Percentiles rank a stretch among this genome's conserved stretches.
Evolutionary conservation across 2,113 vertebrate genomes (phyloP).

Genomic region (Corvus hawaiiensis): DNA sequence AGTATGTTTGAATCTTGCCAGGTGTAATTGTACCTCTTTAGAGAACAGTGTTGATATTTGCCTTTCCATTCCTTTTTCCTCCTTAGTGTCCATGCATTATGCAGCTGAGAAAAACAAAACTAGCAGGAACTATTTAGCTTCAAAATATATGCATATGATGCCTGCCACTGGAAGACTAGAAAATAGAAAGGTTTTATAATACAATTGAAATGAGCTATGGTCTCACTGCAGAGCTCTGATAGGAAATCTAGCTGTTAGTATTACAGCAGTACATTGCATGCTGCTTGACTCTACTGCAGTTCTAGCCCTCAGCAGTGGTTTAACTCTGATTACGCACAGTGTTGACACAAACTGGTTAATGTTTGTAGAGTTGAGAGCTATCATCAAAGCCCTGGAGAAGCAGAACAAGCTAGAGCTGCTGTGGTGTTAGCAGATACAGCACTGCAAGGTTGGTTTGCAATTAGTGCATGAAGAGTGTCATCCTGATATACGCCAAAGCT

Average conservation of each 20-base stretch:
- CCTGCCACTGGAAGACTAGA: background rate
- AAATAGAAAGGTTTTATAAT: background rate
- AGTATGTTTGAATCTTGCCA: background rate
- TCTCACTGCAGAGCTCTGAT: background rate
- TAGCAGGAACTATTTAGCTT: background rate
- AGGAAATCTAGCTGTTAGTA: background rate
- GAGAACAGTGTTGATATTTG: background rate
- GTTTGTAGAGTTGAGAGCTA: background rate
- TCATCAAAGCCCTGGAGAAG: background rate
- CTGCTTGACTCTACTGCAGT: background rate
- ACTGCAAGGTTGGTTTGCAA: background rate
- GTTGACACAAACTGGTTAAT: background rate
- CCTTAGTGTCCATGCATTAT: rapidly evolving
- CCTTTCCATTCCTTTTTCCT: background rate
- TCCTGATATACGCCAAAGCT: background rate
- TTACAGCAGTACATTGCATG: background rate
- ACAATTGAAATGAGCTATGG: background rate
- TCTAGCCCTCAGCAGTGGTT: background rate
- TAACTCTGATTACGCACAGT: background rate
- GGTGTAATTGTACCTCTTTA: background rate
- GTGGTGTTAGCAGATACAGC: background rate
- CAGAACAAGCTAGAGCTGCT: background rate
- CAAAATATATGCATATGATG: background rate
- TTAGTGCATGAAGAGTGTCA: background rate
- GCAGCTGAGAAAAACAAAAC: background rate